Percentiles rank a stretch among this genome's conserved stretches.
phyloP scores from a whole-genome alignment of 2,888 invertebrate species.

The Scaptomyza parva region DNA sequence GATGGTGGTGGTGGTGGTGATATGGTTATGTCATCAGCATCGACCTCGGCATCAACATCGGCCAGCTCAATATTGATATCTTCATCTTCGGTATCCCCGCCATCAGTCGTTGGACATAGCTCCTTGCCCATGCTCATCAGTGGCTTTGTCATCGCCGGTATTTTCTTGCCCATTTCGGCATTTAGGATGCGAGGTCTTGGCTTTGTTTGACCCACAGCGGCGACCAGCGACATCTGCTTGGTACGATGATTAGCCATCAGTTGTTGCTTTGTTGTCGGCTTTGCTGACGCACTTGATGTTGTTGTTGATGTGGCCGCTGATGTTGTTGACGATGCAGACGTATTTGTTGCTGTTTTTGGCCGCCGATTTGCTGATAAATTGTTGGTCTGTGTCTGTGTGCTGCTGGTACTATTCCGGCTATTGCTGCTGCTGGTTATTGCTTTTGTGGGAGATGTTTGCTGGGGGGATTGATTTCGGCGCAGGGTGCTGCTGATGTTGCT shows the following conservation, averaged over 20 bases:
- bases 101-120: slow-evolving; percentile 62
- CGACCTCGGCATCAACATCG: slow-evolving; percentile 15
- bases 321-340: background rate
- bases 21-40: slow-evolving; percentile 38
- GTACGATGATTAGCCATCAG: slow-evolving; percentile 9
- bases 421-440: background rate
- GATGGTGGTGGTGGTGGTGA: slow-evolving; percentile 29
- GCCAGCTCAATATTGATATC: slow-evolving; percentile 56
- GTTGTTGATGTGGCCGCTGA: slow-evolving; percentile 6
- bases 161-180: slow-evolving; percentile 81
- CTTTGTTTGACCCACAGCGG: slow-evolving; percentile 45
- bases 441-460: background rate
- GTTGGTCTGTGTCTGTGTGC: slow-evolving; percentile 8
- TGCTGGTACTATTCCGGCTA: slow-evolving; percentile 10
- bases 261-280: background rate
- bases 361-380: slow-evolving; percentile 4
- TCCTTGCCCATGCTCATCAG: slow-evolving; percentile 80
- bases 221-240: slow-evolving; percentile 25
- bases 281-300: background rate
- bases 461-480: slow-evolving; percentile 34
- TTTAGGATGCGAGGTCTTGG: slow-evolving; percentile 84
- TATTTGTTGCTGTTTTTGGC: background rate
- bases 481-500: slow-evolving; percentile 16
- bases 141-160: slow-evolving; percentile 80
- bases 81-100: slow-evolving; percentile 57